Evolutionary conservation across 2,113 vertebrate genomes (phyloP).

Genomic region (Oreochromis aureus): DNA sequence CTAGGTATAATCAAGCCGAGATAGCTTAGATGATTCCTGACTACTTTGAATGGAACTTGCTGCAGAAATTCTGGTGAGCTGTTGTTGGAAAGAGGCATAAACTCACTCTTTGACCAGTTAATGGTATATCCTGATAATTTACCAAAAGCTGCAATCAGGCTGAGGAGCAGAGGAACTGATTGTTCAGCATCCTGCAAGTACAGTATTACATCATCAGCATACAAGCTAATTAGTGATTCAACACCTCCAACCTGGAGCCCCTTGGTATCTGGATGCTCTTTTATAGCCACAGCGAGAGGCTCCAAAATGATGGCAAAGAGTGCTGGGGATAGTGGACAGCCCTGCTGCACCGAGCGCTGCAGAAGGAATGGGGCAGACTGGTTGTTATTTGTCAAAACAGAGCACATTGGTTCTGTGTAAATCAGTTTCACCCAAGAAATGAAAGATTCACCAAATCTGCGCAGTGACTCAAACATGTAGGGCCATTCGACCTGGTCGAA

Average conservation of each 20-base stretch:
- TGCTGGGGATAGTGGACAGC: too few relatives aligned
- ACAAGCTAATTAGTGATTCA: too few relatives aligned
- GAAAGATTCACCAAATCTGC: too few relatives aligned
- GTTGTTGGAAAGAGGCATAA: not conserved
- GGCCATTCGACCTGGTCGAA: not conserved
- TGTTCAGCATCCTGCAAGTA: not conserved
- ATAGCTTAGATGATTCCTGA: not conserved
- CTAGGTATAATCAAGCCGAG: not conserved
- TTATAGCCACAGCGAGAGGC: not conserved
- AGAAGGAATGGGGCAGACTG: too few relatives aligned
- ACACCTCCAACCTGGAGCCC: too few relatives aligned
- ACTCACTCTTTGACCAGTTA: not conserved
- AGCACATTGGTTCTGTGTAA: too few relatives aligned
- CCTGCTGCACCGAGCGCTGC: too few relatives aligned
- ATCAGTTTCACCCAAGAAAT: too few relatives aligned
- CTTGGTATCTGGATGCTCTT: too few relatives aligned
- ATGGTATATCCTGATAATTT: not conserved
- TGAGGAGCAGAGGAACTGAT: not conserved
- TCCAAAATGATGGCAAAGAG: not conserved
- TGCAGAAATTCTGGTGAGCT: not conserved
- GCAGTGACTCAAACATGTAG: not conserved
- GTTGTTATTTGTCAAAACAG: too few relatives aligned
- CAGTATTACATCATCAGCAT: too few relatives aligned
- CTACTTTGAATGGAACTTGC: not conserved
- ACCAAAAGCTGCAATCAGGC: not conserved